Percentiles rank a stretch among this genome's conserved stretches.
Evolutionary conservation across 2,113 vertebrate genomes (phyloP).

Genomic region (Mystacornis crossleyi): DNA sequence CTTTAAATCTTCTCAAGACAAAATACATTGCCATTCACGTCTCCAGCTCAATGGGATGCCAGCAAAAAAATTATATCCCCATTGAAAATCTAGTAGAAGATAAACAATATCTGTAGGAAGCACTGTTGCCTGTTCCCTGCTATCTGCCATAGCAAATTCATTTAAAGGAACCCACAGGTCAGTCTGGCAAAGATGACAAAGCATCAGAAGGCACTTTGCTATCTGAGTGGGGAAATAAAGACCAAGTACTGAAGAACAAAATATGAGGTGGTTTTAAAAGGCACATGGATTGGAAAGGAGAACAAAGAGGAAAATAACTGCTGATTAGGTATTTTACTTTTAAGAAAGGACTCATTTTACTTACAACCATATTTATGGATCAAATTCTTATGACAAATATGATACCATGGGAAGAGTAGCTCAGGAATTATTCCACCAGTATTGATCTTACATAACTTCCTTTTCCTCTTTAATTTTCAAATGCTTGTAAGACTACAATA

Average conservation of each 20-base stretch:
- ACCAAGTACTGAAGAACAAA: conserved; percentile 5
- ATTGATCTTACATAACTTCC: not conserved
- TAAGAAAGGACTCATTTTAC: not conserved
- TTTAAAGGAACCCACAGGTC: conserved; percentile 21
- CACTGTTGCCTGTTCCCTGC: not conserved
- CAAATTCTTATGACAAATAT: not conserved
- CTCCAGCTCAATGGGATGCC: not conserved
- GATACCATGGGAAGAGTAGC: not conserved
- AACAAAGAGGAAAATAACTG: not conserved
- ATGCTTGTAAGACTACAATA: conserved; percentile 28
- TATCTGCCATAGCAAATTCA: not conserved
- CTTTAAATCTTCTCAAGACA: not conserved
- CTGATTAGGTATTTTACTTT: not conserved
- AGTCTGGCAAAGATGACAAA: conserved; percentile 25
- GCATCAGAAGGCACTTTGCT: conserved; percentile 34
- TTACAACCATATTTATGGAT: not conserved
- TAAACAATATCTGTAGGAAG: not conserved
- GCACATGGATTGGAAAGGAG: not conserved
- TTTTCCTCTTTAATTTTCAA: not conserved
- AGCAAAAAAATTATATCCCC: not conserved
- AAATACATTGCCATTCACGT: not conserved
- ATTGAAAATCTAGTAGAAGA: not conserved
- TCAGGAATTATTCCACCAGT: not conserved
- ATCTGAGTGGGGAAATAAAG: not conserved
- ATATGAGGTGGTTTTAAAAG: not conserved